These are phyloP conservation scores for Agapornis canus DNA, from an alignment of 2,797 vertebrate genomes.

Conservation along the genomic window DNA sequence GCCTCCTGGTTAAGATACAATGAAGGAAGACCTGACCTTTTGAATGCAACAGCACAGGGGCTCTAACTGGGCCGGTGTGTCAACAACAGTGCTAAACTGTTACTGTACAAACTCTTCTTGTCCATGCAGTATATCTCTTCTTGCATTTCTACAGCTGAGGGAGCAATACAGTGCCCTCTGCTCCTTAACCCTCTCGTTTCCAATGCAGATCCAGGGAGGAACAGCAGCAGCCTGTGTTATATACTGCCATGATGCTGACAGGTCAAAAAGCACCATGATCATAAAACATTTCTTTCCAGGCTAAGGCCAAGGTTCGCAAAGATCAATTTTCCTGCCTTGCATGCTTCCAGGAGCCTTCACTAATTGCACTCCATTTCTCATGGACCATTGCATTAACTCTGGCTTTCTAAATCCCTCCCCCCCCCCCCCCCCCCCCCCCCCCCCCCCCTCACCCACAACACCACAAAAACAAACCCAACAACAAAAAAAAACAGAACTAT, in stretches of 20 bases:
- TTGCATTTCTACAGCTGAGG: background rate
- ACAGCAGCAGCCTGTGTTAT: background rate
- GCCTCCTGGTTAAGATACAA: background rate
- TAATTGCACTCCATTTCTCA: slow-evolving; percentile 32
- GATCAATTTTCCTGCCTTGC: background rate
- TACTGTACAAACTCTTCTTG: background rate
- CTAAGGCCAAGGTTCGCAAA: slow-evolving; percentile 1
- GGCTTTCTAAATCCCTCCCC: background rate
- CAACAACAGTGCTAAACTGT: background rate
- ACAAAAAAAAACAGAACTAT: too few relatives aligned
- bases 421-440: too few relatives aligned
- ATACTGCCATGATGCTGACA: background rate
- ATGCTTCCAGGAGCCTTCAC: slow-evolving; percentile 8
- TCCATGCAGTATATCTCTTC: background rate
- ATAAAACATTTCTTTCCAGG: slow-evolving; percentile 4
- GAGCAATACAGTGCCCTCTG: background rate
- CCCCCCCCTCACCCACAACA: too few relatives aligned
- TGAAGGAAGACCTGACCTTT: background rate
- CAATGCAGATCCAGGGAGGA: background rate
- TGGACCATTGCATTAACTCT: background rate
- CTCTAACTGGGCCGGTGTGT: background rate
- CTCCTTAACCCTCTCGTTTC: background rate
- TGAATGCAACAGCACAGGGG: background rate
- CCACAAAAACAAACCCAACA: too few relatives aligned
- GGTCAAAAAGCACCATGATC: slow-evolving; percentile 8